phyloP scores from a whole-genome alignment of 2,888 invertebrate species.

The Elysia crispata region DNA sequence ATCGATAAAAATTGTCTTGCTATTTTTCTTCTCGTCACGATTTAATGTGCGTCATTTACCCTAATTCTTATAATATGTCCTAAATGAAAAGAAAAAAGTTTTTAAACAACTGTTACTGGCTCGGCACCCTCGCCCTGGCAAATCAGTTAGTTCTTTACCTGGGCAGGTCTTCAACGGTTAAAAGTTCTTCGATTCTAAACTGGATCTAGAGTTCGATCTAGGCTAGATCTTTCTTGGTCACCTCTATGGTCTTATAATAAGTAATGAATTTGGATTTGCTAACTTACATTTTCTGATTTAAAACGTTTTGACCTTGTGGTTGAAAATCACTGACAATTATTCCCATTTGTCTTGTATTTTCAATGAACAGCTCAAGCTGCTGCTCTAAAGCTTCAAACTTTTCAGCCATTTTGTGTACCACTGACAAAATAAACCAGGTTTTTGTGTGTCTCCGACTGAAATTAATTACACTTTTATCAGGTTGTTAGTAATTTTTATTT shows the following conservation, averaged over 20 bases:
- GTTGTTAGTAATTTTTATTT: not conserved
- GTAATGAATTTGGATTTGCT: no score
- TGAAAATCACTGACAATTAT: constrained; percentile 99
- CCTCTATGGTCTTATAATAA: no score
- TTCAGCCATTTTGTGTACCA: constrained; percentile 83
- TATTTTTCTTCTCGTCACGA: no score
- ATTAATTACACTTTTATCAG: not conserved
- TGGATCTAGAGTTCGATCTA: not conserved
- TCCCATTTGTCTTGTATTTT: constrained; percentile 98
- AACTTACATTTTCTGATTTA: constrained; percentile 97
- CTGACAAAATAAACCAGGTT: not conserved
- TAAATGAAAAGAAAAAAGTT: not conserved
- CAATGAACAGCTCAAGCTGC: constrained; percentile 96
- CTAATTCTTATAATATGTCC: no score
- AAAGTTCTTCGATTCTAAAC: not conserved
- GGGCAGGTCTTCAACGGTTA: not conserved
- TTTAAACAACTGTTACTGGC: not conserved
- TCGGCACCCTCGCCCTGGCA: no score
- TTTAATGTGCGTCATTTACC: no score
- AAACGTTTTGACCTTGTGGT: constrained; percentile 96
- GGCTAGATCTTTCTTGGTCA: no score
- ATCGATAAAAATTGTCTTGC: no score
- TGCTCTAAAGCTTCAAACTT: constrained; percentile 94
- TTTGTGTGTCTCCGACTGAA: not conserved
- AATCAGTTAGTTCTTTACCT: no score